Evolutionary conservation across 2,797 vertebrate genomes (phyloP), one percentile per base, ranked within the genome.

Genomic region (Melanotaenia boesemani): DNA sequence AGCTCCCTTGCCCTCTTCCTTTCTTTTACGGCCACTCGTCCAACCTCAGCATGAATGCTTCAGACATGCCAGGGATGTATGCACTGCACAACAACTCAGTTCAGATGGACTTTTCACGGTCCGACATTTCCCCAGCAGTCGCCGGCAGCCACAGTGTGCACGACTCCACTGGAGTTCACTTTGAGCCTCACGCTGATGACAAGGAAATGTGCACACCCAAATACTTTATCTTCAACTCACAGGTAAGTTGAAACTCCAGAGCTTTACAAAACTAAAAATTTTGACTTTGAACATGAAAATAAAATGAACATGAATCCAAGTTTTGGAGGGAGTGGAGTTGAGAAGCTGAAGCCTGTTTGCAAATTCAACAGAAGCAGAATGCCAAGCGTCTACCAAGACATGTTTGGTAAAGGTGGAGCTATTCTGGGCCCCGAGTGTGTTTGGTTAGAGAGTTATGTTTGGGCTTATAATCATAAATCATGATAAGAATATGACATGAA

Each of bases 191-290:
- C 48, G 76, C 65, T 0, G 94, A 94, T 0, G 84, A 88, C 0
- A 72, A 95, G 52, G 96, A 97, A 80, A 95, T 94, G 88, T 99
- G 98, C 93, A 95, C 92, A 4, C 96, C 97, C 63, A 98, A 97
- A 86, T 99, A 97, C 88, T 97, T 99, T 75, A 88, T 97, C 46
- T 98, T 98, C 92, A 99, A 99, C 88, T 98, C 97, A 3, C 95
- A 97, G 96, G 98, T 99, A 90, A 79, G 91, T 15, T 1, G 63
- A 46, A n/a, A 15, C 16, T 28, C 50, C 22, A 41, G 22, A 18
- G 28, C 36, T 56, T 30, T 28, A 57, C 6, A n/a, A n/a, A 20
- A 22, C 1, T 5, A 30, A 16, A 32, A 58, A 24, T 37, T 46
- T 18, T 0, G 16, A 46, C 13, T 24, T 15, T 55, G 3, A 54